phyloP scores from a whole-genome alignment of 1,140 invertebrate species.

The Pogonus chalceus region DNA sequence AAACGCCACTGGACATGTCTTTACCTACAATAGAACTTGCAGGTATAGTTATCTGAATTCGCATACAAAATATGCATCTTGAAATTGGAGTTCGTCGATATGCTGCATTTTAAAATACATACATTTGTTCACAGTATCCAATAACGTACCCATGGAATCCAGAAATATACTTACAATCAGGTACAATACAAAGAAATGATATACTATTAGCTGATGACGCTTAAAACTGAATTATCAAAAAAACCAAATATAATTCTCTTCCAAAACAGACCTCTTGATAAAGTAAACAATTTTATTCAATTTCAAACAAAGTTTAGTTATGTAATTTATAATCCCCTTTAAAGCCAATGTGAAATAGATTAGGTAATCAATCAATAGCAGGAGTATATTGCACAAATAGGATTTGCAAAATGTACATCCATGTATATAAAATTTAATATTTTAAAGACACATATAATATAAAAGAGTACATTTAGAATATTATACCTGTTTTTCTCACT shows the following conservation, averaged over 20 bases:
- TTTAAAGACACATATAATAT: background rate
- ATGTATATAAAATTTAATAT: background rate
- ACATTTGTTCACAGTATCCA: background rate
- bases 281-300: no score
- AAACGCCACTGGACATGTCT: conserved; percentile 17
- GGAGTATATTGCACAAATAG: background rate
- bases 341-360: no score
- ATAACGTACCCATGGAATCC: background rate
- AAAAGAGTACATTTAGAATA: background rate
- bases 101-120: background rate
- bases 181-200: no score
- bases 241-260: no score
- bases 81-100: background rate
- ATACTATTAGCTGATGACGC: no score
- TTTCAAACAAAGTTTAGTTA: no score
- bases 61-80: background rate
- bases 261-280: no score
- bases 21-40: conserved; percentile 36
- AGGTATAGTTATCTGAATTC: conserved; percentile 32
- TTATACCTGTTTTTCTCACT: background rate
- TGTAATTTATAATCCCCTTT: no score
- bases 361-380: conserved; percentile 2
- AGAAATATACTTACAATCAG: no score
- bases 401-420: background rate
- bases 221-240: no score